Conservation (phyloP, 2,797 vertebrate species). For the Oreonectes daqikongensis region DNA sequence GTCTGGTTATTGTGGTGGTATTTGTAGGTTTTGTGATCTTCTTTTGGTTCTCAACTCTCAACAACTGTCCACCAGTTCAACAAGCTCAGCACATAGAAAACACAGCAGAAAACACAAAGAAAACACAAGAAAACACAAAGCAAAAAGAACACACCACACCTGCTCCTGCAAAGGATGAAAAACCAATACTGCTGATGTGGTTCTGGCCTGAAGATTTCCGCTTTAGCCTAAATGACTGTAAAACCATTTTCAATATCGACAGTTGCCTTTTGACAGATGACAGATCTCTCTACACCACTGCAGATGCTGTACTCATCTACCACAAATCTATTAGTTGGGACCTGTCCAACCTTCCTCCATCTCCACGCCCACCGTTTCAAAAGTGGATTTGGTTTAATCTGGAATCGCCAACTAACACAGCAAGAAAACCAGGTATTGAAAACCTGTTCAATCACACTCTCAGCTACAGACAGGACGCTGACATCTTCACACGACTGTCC, state of each 20-base stretch:
- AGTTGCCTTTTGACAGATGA: slow-evolving; percentile 82
- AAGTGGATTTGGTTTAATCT: slow-evolving; percentile 91
- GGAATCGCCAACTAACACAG: slow-evolving; percentile 85
- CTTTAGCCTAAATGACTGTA: slow-evolving; percentile 80
- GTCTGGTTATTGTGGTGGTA: neutral
- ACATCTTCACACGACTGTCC: slow-evolving; percentile 84
- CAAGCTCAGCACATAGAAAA: neutral
- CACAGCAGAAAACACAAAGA: slow-evolving; percentile 55
- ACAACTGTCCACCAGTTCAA: neutral
- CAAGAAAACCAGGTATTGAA: slow-evolving; percentile 78
- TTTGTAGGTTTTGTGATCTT: neutral
- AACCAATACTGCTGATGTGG: slow-evolving; percentile 83
- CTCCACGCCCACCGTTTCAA: slow-evolving; percentile 82
- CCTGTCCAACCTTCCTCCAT: slow-evolving; percentile 79
- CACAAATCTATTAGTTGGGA: slow-evolving; percentile 80
- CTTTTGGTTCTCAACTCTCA: too few species aligned
- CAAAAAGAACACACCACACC: fast-evolving
- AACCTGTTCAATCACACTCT: slow-evolving; percentile 87
- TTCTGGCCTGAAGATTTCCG: slow-evolving; percentile 84
- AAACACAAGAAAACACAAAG: slow-evolving; percentile 55
- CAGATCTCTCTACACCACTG: slow-evolving; percentile 77
- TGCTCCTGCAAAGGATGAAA: slow-evolving; percentile 32
- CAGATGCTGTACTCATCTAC: slow-evolving; percentile 81
- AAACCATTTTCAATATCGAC: slow-evolving; percentile 77
- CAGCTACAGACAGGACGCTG: slow-evolving; percentile 85